Conservation (phyloP, 1,140 invertebrate species). For the Cotesia chilonis region DNA sequence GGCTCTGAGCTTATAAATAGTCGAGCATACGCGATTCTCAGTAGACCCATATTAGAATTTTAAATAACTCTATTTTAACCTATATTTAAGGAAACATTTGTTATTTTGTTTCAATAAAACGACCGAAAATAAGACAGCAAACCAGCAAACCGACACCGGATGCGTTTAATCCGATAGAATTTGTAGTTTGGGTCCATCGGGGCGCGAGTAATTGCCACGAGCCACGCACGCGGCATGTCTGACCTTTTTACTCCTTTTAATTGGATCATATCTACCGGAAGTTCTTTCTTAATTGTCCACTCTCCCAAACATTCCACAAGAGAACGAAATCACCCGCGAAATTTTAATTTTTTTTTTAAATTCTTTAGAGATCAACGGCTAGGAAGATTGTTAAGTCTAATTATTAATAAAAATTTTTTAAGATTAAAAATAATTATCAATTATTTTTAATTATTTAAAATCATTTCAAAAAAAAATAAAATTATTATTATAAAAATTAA, state of each 20-base stretch:
- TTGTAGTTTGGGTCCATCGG: background rate
- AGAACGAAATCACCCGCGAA: no score
- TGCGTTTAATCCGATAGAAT: conserved; percentile 31
- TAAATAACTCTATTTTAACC: background rate
- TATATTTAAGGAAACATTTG: background rate
- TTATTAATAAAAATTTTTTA: no score
- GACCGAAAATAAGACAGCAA: conserved; percentile 4
- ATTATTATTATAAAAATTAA: no score
- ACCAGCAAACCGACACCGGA: conserved; percentile 20
- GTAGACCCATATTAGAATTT: background rate
- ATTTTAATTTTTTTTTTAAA: no score
- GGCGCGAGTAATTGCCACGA: conserved; percentile 28
- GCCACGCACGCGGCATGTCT: conserved; percentile 25
- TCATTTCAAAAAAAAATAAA: no score
- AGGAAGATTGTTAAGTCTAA: no score
- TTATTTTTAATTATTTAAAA: no score
- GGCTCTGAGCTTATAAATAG: conserved; percentile 18
- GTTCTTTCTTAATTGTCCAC: conserved; percentile 24
- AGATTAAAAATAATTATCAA: no score
- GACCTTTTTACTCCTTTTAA: conserved; percentile 25
- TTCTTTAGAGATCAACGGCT: no score
- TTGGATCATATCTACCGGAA: conserved; percentile 34
- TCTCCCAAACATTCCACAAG: background rate
- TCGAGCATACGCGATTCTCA: background rate
- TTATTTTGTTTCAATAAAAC: background rate